Evolutionary conservation across 92 coral and sea anemone genomes (phyloP), one percentile per base, ranked within the genome.

Genomic region (Epizoanthus scotinus): DNA sequence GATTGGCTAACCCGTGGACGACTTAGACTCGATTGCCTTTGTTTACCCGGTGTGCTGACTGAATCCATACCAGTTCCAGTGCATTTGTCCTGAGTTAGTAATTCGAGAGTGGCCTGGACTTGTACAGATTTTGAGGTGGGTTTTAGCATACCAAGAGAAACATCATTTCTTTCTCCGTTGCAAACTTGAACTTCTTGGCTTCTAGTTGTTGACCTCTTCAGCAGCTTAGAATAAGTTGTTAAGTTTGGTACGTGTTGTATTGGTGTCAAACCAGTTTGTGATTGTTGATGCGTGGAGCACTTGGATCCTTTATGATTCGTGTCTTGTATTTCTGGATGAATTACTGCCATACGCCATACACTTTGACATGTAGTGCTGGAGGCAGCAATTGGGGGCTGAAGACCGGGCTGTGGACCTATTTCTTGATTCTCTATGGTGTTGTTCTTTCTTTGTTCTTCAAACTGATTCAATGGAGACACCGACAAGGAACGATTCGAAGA

Each of bases 181-280:
- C 70, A 64, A 28, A 29, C 70, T 64, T 64, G 70, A 29, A 64
- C 10, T 31, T 28, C 70, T 29, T 29, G 70, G 70, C 47, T 64
- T 28, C 70, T n/a, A 64, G 70, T 64, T 64, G 28, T 3, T 26
- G 6, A 19, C 70, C 15, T 64, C 6, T 15, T 64, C n/a, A 15
- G 70, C 0, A 2, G 5, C 8, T 64, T 64, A 14, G 14, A 14
- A 29, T 29, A 17, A 0, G 47, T 20, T 29, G 70, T 12, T 64
- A 31, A 19, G 42, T 64, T 64, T 64, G 18, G 12, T 9, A 29
- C 40, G n/a, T 13, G 69, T 14, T 63, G 44, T 63, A 63, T 28
- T 0, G 69, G 69, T 3, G 69, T 64, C 70, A 29, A 17, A 6
- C 44, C 70, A 27, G 70, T 15, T 20, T 64, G 42, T 29, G 27